Base-by-base conservation (phyloP, 2,797 vertebrate genomes). In the Etheostoma perlongum region DNA sequence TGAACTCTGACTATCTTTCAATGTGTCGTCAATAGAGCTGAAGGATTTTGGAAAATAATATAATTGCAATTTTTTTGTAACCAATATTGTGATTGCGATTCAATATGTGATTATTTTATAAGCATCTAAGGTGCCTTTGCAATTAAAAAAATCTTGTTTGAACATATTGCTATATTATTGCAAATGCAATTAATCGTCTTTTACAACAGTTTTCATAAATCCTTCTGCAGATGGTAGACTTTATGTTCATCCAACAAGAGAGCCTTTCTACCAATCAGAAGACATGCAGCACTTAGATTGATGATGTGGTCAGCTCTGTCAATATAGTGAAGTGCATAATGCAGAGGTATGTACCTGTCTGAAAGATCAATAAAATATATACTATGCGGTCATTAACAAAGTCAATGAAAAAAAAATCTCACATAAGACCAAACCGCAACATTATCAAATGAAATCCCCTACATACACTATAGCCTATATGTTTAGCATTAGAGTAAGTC, bases 271-370 rank as follows among this genome's bases (percentile, higher is more conserved):
- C 57, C 71, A 40, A 44, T 79, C 66, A 63, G 60, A 74, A 15
- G 7, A 60, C 40, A 55, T 48, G 76, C 54, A 52, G 60, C 48
- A 19, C 46, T 53, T 63, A 52, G 46, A 67, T 12, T 58, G 71
- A 72, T 14, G 46, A 68, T 79, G 84, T 57, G 75, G 81, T 90
- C 83, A 78, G 82, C 74, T 75, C 67, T 71, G 78, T 70, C 85
- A 63, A 57, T 88, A 74, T 16, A 53, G 78, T 54, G 60, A 49
- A 55, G 63, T 40, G 46, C 53, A 68, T 83, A 68, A 66, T 61
- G 62, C 65, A 75, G 67, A 73, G 30, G 66, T 51, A 61, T 71
- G 71, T 64, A 59, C 60, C 40, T 73, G 74, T 69, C 62, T 67
- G 19, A 61, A 54, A 62, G 52, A 85, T 83, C 83, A 72, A 81